Base-by-base conservation (phyloP, 2,888 invertebrate genomes). In the Spilosoma lubricipeda region DNA sequence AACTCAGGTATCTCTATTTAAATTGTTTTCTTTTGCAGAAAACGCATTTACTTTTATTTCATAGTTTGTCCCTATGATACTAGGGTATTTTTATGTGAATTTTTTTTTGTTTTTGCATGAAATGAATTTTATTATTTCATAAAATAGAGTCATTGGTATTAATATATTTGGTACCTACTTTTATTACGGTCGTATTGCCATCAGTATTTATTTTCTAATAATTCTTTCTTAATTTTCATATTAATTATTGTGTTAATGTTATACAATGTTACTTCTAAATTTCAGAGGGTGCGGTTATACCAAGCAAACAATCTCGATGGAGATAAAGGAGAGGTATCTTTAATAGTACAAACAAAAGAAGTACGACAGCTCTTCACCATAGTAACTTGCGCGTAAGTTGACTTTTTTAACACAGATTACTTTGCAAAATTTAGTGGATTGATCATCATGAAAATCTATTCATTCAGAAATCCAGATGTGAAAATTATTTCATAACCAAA, bases 371-470 rank as follows among this genome's bases (percentile, higher is more conserved):
- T 63, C 5, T 70, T 70, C 11, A 42, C 45, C 7, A 42, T 70
- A 42, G 63, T 63, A 15, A 27, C 39, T 23, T 70, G 70, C 70
- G 45, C 70, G 70, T 70, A 30, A 70, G 70, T 70, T 59, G 27
- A 39, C n/a, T 27, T 7, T 8, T n/a, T 2, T 63, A 8, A 30
- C 3, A 63, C 18, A 30, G 3, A 15, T 56, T 56, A 56, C n/a
- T 56, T 11, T 56, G 23, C 2, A 56, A n/a, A n/a, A n/a, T 27
- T n/a, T 0, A 59, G 27, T 59, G 1, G 27, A 59, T 59, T 27
- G 2, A 59, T 27, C 1, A 15, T 27, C 27, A 59, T 11, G 15
- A 56, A 56, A n/a, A 56, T 27, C 13, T 52, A 23, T n/a, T 56
- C 11, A 9, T n/a, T 9, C n/a, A 56, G 52, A 15, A 2, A 48